These are phyloP conservation scores for Corydoras maculifer DNA, from an alignment of 2,113 vertebrate genomes.

Conservation along the genomic window DNA sequence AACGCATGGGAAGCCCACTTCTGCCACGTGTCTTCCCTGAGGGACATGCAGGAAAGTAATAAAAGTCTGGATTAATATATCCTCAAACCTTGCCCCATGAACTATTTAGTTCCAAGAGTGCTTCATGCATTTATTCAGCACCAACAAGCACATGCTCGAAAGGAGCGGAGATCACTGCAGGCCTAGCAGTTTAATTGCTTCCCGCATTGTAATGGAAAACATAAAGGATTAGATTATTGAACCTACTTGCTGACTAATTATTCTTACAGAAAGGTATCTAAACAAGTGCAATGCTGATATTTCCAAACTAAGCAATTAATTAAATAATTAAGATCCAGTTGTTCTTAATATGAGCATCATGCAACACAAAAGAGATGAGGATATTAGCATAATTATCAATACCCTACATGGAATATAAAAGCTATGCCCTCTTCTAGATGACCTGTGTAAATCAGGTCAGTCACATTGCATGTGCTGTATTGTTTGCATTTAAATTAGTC, in stretches of 20 bases:
- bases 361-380: slow-evolving; percentile 28
- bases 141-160: neutral
- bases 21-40: slow-evolving; percentile 26
- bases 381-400: slow-evolving; percentile 37
- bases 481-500: slow-evolving; percentile 36
- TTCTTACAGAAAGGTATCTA: neutral
- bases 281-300: slow-evolving; percentile 25
- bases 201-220: neutral
- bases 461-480: slow-evolving; percentile 21
- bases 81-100: slow-evolving; percentile 22
- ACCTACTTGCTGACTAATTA: neutral
- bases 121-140: slow-evolving; percentile 21
- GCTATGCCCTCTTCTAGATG: slow-evolving; percentile 21
- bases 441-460: slow-evolving; percentile 35
- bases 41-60: slow-evolving; percentile 34
- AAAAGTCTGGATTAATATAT: slow-evolving; percentile 35
- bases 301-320: slow-evolving; percentile 31
- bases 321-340: slow-evolving; percentile 37
- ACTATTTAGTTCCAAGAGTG: slow-evolving; percentile 15
- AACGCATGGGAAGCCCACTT: slow-evolving; percentile 10
- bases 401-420: slow-evolving; percentile 39
- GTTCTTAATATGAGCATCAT: slow-evolving; percentile 27
- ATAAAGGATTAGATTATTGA: slow-evolving; percentile 8
- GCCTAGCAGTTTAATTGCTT: slow-evolving; percentile 19
- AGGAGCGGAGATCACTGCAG: neutral